Evolutionary conservation across 2,888 invertebrate genomes (phyloP), one percentile per base, ranked within the genome.

Genomic region (Eupithecia centaureata): DNA sequence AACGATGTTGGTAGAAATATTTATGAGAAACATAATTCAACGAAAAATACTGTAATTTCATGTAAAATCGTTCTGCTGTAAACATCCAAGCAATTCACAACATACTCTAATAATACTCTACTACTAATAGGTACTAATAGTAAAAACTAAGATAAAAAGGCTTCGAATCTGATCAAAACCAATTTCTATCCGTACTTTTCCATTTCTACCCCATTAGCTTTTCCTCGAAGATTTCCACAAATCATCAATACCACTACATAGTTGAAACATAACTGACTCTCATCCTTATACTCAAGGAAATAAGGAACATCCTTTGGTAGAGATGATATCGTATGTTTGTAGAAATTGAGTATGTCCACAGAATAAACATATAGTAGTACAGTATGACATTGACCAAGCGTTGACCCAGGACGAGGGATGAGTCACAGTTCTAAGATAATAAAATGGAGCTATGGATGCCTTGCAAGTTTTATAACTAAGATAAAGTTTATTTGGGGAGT

Each of bases 311-410:
- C 27, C 47, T 47, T 8, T 12, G n/a, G 12, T 0, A 18, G 51
- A 8, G 61, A 57, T 57, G 18, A 18, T 61, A 66, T 51, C 7
- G 12, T 65, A 71, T 65, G 70, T 71, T 15, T 66, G 66, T 67
- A 61, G 33, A 65, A 61, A 64, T 75, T 47, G 47, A 47, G 70
- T 76, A n/a, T n/a, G n/a, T n/a, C n/a, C n/a, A n/a, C n/a, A n/a
- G n/a, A n/a, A n/a, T n/a, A n/a, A n/a, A n/a, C n/a, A n/a, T n/a
- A n/a, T n/a, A n/a, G n/a, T n/a, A n/a, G n/a, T n/a, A n/a, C n/a
- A n/a, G n/a, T n/a, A 76, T 85, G 85, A 87, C 87, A 86, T 84
- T 86, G 85, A 86, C 85, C 84, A 79, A 76, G 28, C n/a, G 30
- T n/a, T 30, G 30, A 74, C 79, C 74, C 67, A 76, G 73, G 80